A percentile compares a stretch with the other conserved stretches of the same genome.
These are phyloP conservation scores for Natrix natrix DNA, from an alignment of 2,797 vertebrate species.

Conservation along the genomic window DNA sequence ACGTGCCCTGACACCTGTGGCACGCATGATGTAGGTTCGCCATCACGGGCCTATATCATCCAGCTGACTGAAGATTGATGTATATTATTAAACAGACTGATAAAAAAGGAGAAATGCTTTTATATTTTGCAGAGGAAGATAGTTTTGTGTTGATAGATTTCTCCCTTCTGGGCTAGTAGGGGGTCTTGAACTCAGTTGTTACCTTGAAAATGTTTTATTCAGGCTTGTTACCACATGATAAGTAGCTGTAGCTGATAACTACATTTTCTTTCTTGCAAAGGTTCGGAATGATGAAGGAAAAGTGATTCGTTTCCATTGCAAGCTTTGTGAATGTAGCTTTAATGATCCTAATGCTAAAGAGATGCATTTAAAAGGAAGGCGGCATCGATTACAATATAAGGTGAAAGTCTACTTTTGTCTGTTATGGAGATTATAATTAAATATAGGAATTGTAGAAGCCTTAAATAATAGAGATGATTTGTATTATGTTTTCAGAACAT, in stretches of 20 bases:
- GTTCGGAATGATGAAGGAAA: conserved; percentile 98
- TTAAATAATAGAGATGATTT: neutral
- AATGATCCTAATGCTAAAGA: conserved; percentile 98
- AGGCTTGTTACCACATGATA: neutral
- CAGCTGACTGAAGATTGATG: neutral
- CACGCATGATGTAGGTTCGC: too few species aligned
- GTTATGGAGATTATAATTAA: neutral
- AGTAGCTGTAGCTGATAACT: neutral
- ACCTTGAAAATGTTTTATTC: neutral
- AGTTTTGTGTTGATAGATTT: neutral
- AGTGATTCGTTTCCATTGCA: conserved; percentile 97
- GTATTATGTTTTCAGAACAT: neutral
- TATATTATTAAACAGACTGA: neutral
- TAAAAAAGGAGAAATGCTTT: neutral
- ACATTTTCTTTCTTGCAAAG: conserved; percentile 63
- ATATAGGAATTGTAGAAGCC: neutral
- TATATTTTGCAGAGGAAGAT: neutral
- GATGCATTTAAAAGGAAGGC: conserved; percentile 94
- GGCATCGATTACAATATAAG: conserved; percentile 96
- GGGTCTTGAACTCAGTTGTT: neutral
- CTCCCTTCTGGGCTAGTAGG: neutral
- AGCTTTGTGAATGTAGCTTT: conserved; percentile 97
- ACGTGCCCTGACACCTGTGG: too few species aligned
- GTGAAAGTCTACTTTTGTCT: conserved; percentile 62
- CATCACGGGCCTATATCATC: neutral